phyloP scores from a whole-genome alignment of 2,888 invertebrate species.

The Protophormia terraenovae region DNA sequence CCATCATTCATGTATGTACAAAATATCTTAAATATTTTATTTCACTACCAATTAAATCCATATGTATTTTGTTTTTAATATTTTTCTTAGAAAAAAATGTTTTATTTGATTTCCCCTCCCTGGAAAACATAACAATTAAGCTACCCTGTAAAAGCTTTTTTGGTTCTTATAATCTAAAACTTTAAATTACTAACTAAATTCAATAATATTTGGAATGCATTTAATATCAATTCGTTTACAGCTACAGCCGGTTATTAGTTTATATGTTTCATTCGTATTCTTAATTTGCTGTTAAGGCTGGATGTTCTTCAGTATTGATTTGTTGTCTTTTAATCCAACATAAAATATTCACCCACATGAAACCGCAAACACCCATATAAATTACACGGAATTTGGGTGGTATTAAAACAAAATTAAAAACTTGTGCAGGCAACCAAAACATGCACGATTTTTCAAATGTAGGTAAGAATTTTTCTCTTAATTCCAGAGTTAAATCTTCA shows the following conservation, averaged over 20 bases:
- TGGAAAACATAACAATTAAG: not conserved
- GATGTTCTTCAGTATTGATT: conserved; percentile 36
- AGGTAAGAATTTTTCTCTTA: conserved; percentile 86
- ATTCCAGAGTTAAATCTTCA: conserved; percentile 87
- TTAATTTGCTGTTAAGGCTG: conserved; percentile 8
- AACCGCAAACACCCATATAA: conserved; percentile 89
- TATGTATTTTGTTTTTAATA: not conserved
- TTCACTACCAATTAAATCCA: no score
- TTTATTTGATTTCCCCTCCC: not conserved
- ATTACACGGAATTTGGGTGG: conserved; percentile 88
- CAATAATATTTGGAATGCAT: not conserved
- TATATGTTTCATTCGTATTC: not conserved
- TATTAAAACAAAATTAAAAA: conserved; percentile 88
- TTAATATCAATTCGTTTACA: conserved; percentile 1
- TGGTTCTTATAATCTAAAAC: not conserved
- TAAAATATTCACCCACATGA: conserved; percentile 92
- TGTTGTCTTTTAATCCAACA: conserved; percentile 88
- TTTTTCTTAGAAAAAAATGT: not conserved
- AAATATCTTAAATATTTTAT: no score
- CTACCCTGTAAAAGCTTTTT: not conserved
- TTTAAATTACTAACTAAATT: not conserved
- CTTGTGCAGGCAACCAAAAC: conserved; percentile 92
- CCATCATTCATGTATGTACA: no score
- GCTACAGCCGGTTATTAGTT: not conserved
- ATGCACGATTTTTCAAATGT: conserved; percentile 89